Percentiles rank a stretch among this genome's conserved stretches.
phyloP scores from a whole-genome alignment of 2,113 vertebrate genomes.

The Sinocyclocheilus maitianheensis region DNA sequence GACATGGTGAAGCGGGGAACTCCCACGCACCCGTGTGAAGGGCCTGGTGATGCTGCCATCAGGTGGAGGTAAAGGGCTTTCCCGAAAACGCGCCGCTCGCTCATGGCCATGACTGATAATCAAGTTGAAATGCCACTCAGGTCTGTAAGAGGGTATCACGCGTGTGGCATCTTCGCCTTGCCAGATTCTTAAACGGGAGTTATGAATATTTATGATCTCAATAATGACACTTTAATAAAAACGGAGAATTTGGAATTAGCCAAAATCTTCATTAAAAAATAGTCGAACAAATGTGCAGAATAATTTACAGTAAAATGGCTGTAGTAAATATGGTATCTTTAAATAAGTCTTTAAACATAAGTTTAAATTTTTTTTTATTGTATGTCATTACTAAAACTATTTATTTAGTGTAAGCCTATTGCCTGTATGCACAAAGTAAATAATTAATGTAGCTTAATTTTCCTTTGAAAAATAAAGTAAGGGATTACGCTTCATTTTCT shows the following conservation, averaged over 20 bases:
- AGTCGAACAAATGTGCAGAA: not conserved
- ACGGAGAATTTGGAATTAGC: not conserved
- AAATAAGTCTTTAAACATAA: not conserved
- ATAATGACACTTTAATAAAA: not conserved
- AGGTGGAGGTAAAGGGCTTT: constrained; percentile 79
- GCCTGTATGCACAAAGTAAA: no score
- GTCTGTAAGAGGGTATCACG: not conserved
- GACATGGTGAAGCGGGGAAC: constrained; percentile 80
- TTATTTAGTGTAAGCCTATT: no score
- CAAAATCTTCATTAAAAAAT: no score
- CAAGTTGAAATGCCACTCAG: constrained; percentile 38
- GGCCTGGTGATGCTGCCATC: constrained; percentile 81
- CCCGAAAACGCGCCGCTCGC: constrained; percentile 64
- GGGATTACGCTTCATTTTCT: no score
- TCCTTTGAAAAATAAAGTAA: no score
- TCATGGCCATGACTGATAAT: constrained; percentile 60
- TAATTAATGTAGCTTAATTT: no score
- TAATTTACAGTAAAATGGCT: not conserved
- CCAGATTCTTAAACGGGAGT: not conserved
- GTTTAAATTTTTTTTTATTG: not conserved
- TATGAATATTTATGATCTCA: not conserved
- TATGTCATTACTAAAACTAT: no score
- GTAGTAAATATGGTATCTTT: not conserved
- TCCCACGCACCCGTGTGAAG: constrained; percentile 81
- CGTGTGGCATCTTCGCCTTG: not conserved